A percentile compares a stretch with the other conserved stretches of the same genome.
Evolutionary conservation across 2,888 invertebrate genomes (phyloP).

Genomic region (Microchrysa polita): DNA sequence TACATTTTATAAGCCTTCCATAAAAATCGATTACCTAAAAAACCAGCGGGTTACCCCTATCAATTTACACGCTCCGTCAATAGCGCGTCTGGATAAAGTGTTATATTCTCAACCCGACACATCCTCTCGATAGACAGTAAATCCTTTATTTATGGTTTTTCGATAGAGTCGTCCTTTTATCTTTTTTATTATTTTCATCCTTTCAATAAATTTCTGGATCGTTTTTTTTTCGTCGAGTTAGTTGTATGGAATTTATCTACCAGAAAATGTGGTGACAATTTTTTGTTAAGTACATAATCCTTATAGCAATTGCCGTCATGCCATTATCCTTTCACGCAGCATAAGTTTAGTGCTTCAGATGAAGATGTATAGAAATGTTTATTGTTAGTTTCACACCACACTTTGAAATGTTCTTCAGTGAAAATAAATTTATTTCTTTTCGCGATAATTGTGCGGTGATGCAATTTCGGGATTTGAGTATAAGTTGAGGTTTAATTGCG

Average conservation of each 20-base stretch:
- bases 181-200: no score
- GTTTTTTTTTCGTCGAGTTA: background rate
- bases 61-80: slow-evolving; percentile 4
- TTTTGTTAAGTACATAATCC: slow-evolving; percentile 37
- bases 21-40: background rate
- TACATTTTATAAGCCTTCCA: background rate
- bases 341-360: background rate
- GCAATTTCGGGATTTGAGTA: background rate
- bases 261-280: slow-evolving; percentile 46
- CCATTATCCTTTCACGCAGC: slow-evolving; percentile 12
- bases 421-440: background rate
- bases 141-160: slow-evolving; percentile 45
- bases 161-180: slow-evolving; percentile 36
- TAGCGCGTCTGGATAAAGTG: slow-evolving; percentile 31
- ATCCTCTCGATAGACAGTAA: background rate
- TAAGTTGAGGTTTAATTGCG: slow-evolving; percentile 14
- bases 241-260: slow-evolving; percentile 45
- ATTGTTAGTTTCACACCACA: slow-evolving; percentile 20
- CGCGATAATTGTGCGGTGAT: background rate
- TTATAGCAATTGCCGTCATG: background rate
- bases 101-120: background rate
- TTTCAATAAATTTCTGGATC: slow-evolving; percentile 16
- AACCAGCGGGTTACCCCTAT: slow-evolving; percentile 34
- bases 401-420: background rate
- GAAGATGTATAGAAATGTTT: slow-evolving; percentile 2